Evolutionary conservation across 2,113 vertebrate species (phyloP).

Genomic region (Bubalus kerabau): DNA sequence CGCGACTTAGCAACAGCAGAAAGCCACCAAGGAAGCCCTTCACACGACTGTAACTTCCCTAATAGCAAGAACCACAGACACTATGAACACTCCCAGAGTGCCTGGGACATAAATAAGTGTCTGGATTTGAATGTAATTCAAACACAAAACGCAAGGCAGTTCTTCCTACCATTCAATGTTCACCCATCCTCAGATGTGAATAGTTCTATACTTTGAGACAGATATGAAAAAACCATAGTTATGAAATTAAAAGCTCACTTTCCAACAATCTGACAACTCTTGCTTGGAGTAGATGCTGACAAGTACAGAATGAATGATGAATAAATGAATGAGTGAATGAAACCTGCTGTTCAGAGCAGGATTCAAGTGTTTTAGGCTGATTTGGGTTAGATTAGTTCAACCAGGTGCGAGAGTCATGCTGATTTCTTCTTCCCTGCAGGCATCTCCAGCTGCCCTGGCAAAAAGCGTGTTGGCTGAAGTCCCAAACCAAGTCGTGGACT

Average conservation of each 20-base stretch:
- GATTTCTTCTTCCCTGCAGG: conserved; percentile 83
- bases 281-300: not conserved
- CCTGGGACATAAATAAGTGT: not conserved
- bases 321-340: not conserved
- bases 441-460: conserved; percentile 95
- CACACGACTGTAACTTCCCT: not conserved
- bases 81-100: not conserved
- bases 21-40: not conserved
- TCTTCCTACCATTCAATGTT: not conserved
- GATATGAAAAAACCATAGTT: not conserved
- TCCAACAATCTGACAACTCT: not conserved
- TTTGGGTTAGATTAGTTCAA: not conserved
- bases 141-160: not conserved
- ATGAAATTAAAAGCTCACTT: not conserved
- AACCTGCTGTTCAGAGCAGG: not conserved
- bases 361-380: not conserved
- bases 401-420: conserved; percentile 40
- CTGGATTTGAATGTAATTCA: not conserved
- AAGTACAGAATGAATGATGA: not conserved
- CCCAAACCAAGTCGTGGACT: conserved; percentile 98
- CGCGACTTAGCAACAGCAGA: not conserved
- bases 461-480: conserved; percentile 97
- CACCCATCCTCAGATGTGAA: not conserved
- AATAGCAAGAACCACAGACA: not conserved
- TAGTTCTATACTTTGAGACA: not conserved